Base-by-base conservation (phyloP, 2,113 vertebrate species). In the Piprites chloris region DNA sequence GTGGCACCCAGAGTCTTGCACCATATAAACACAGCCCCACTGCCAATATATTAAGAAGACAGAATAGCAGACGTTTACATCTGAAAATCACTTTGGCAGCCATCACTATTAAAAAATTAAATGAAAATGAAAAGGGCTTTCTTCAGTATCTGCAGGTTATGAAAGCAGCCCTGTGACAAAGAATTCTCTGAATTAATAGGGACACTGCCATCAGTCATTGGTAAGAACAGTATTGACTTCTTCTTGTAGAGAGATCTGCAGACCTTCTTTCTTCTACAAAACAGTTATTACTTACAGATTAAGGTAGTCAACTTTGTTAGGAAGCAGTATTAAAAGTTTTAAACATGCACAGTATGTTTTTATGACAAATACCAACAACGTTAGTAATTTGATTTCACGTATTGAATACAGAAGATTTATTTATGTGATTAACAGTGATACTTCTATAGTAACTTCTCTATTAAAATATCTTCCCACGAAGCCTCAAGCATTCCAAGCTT, bases 381-480 rank as follows among this genome's bases (percentile, higher is more conserved):
- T 52, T 39, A 80, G 9, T 49, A 65, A 63, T 42, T 68, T 42
- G 15, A 52, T 79, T 74, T 79, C 42, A 88, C n/a, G 16, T 47
- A 63, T n/a, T 42, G 22, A 74, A 58, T 41, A 63, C 14, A 65
- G 35, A 62, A 39, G 22, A 58, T 88, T 61, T 75, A 94, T n/a
- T 84, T 63, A 78, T 1, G 0, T 49, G 55, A 59, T 23, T 71
- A 85, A 37, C 20, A 55, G 32, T 1, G 1, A 65, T 41, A 75
- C 42, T 69, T 63, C 20, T 82, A 55, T 63, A 94, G 14, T 27
- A 92, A 81, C 8, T 26, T 88, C 69, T 65, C 84, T 88, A 22
- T 63, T 93, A 89, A 89, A 91, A 66, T 93, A 69, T 77, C 73
- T 92, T 87, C 55, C 85, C 78, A 85, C 59, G 39, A 75, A 61